Evolutionary conservation across 37 sponge, comb jelly and placozoan genomes (phyloP).

Genomic region (Ephydatia muelleri): DNA sequence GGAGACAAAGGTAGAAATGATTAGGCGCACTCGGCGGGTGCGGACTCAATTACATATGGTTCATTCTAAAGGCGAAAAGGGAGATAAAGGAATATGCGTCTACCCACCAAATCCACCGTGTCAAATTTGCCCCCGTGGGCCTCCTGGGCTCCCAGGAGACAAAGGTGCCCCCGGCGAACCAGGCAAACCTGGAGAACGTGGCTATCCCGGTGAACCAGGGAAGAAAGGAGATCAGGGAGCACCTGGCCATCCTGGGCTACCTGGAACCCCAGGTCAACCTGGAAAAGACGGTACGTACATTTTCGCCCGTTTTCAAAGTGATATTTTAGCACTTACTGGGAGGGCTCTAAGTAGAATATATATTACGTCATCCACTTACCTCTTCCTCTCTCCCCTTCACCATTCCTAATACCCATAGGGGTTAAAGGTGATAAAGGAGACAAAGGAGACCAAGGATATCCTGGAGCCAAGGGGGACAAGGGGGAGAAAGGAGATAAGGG

Average conservation of each 20-base stretch:
- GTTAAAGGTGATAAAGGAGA: constrained; percentile 62
- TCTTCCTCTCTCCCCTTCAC: not conserved
- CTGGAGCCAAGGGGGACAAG: not conserved
- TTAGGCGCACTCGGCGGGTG: not conserved
- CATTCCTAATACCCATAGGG: not conserved
- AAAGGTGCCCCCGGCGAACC: not conserved
- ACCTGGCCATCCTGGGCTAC: constrained; percentile 40
- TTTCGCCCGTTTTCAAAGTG: not conserved
- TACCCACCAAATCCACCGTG: not conserved
- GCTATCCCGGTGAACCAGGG: not conserved
- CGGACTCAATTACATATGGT: not conserved
- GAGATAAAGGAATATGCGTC: not conserved
- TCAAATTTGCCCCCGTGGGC: not conserved
- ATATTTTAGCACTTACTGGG: no score
- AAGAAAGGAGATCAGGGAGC: constrained; percentile 22
- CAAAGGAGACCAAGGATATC: constrained; percentile 53
- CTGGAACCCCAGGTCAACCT: constrained; percentile 45
- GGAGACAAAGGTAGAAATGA: no score
- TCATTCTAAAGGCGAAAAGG: not conserved
- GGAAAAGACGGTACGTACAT: not conserved
- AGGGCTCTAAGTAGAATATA: no score
- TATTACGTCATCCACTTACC: not conserved
- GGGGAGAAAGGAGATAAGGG: not conserved
- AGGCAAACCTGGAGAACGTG: not conserved
- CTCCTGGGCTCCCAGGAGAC: not conserved